A percentile compares a stretch with the other conserved stretches of the same genome.
phyloP scores from a whole-genome alignment of 2,113 vertebrate species.

The Crypturellus undulatus region DNA sequence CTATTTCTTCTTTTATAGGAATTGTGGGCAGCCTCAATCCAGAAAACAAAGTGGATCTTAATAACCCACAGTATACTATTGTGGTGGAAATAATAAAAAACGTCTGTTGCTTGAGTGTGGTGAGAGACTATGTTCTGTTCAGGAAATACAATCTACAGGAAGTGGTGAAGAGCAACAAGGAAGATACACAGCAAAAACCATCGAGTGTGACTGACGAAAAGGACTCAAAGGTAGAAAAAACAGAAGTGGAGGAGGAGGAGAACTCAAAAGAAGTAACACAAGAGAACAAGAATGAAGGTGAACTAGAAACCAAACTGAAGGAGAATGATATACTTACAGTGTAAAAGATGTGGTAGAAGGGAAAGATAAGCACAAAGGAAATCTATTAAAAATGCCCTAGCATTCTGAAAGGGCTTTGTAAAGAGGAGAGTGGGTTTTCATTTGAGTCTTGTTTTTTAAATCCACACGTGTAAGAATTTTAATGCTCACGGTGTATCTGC shows the following conservation, averaged over 20 bases:
- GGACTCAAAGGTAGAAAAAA: background rate
- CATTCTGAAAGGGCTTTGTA: background rate
- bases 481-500: background rate
- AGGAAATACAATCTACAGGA: constrained; percentile 97
- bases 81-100: constrained; percentile 95
- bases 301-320: constrained; percentile 22
- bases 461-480: background rate
- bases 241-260: background rate
- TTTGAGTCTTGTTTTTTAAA: constrained; percentile 22
- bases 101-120: constrained; percentile 93
- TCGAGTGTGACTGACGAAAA: background rate
- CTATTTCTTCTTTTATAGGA: constrained; percentile 76
- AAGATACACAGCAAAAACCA: constrained; percentile 16
- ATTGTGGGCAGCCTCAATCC: constrained; percentile 91
- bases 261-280: constrained; percentile 27
- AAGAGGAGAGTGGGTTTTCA: constrained; percentile 10
- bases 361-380: background rate
- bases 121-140: constrained; percentile 90
- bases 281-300: constrained; percentile 27
- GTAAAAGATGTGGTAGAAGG: background rate
- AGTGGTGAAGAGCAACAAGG: constrained; percentile 83
- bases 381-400: background rate
- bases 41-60: constrained; percentile 94
- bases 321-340: constrained; percentile 1
- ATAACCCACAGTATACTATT: constrained; percentile 90